phyloP scores from a whole-genome alignment of 2,888 invertebrate genomes.

The Oscheius onirici region DNA sequence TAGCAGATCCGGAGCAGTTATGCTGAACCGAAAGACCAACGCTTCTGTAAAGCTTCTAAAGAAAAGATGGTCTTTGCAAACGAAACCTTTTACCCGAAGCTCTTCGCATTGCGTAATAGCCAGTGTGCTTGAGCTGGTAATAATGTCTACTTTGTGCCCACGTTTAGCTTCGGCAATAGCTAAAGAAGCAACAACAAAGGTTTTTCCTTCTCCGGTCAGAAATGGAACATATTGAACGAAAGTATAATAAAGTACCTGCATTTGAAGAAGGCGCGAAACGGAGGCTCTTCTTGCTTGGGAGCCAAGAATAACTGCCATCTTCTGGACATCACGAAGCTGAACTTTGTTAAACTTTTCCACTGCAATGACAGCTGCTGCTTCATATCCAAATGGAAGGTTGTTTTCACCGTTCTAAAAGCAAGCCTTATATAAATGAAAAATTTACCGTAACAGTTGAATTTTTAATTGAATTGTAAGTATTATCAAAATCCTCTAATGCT shows the following conservation, averaged over 20 bases:
- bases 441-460: not conserved
- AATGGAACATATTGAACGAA: not conserved
- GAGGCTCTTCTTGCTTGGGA: not conserved
- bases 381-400: not conserved
- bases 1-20: not conserved
- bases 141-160: not conserved
- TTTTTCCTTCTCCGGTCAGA: constrained; percentile 1
- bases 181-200: not conserved
- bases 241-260: not conserved
- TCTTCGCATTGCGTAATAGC: not conserved
- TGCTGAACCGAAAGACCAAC: not conserved
- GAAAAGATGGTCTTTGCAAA: not conserved
- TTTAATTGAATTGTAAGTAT: not conserved
- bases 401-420: not conserved
- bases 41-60: not conserved
- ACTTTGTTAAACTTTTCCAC: not conserved
- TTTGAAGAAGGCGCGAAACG: constrained; percentile 1
- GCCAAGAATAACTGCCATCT: not conserved
- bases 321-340: not conserved
- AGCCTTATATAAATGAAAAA: not conserved
- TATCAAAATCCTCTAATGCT: not conserved
- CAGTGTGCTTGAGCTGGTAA: not conserved
- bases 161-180: not conserved
- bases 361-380: not conserved
- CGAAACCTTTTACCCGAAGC: not conserved